These are phyloP conservation scores for Holacanthus passer DNA, from an alignment of 2,113 vertebrate species.

Conservation along the genomic window DNA sequence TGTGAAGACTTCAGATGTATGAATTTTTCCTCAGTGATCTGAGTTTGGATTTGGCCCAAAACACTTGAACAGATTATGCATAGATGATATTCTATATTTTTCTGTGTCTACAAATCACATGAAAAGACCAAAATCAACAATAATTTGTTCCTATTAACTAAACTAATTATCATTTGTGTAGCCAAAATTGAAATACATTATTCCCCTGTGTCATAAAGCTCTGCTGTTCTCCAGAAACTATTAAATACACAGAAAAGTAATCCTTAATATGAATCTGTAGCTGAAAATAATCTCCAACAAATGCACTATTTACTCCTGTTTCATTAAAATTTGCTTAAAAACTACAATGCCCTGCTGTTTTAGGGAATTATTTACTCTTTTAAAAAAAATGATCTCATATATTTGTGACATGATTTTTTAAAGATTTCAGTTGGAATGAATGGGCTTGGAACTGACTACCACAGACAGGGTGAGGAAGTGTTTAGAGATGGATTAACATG, in stretches of 20 bases:
- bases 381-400: neutral
- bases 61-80: too few relatives aligned
- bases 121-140: too few relatives aligned
- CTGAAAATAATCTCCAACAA: neutral
- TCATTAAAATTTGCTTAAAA: neutral
- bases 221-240: too few relatives aligned
- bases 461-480: neutral
- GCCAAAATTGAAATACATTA: neutral
- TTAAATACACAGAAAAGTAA: neutral
- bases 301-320: neutral
- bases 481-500: neutral
- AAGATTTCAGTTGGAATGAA: neutral
- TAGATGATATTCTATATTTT: too few relatives aligned
- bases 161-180: too few relatives aligned
- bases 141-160: too few relatives aligned
- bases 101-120: too few relatives aligned
- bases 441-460: neutral
- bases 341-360: neutral
- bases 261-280: neutral
- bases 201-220: neutral
- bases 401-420: neutral
- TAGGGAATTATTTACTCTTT: too few relatives aligned
- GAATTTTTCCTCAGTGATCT: too few relatives aligned
- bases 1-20: too few relatives aligned
- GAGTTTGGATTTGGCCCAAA: too few relatives aligned